Conservation (phyloP, 2,888 invertebrate species). For the Andrena haemorrhoa region DNA sequence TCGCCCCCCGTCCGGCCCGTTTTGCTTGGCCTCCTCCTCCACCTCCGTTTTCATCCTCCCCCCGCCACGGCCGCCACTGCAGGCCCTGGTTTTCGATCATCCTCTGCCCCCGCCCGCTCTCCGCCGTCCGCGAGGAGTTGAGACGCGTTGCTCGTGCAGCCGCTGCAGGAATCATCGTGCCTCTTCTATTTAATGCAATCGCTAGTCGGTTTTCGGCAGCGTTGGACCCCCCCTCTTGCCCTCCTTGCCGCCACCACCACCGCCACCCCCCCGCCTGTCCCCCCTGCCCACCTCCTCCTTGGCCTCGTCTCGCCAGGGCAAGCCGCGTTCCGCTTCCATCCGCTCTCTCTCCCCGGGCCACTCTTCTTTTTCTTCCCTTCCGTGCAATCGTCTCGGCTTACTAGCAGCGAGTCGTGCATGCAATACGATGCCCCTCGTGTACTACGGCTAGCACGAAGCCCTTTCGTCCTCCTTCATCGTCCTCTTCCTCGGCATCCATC, state of each 20-base stretch:
- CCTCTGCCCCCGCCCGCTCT: slow-evolving; percentile 48
- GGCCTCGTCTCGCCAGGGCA: slow-evolving; percentile 25
- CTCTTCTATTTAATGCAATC: slow-evolving; percentile 82
- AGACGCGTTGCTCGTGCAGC: slow-evolving; percentile 65
- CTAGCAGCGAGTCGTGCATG: slow-evolving; percentile 80
- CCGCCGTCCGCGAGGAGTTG: slow-evolving; percentile 48
- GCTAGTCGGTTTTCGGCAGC: slow-evolving; percentile 83
- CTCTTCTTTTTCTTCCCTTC: slow-evolving; percentile 65
- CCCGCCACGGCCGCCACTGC: slow-evolving; percentile 52
- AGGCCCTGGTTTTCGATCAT: slow-evolving; percentile 48
- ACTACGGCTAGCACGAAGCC: slow-evolving; percentile 73
- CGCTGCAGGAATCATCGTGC: slow-evolving; percentile 70
- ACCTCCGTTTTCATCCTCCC: slow-evolving; percentile 65
- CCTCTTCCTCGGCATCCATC: slow-evolving; percentile 46
- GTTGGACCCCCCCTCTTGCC: slow-evolving; percentile 49
- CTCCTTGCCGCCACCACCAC: slow-evolving; percentile 19
- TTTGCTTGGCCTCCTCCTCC: slow-evolving; percentile 54
- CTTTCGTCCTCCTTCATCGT: slow-evolving; percentile 48
- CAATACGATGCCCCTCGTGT: slow-evolving; percentile 79
- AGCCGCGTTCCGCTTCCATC: slow-evolving; percentile 58
- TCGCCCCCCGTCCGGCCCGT: slow-evolving; percentile 59
- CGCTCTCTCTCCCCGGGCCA: slow-evolving; percentile 44
- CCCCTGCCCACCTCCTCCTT: slow-evolving; percentile 20
- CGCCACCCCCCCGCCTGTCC: slow-evolving; percentile 10
- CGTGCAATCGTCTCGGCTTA: slow-evolving; percentile 81